Evolutionary conservation across 2,888 invertebrate species (phyloP), one percentile per base, ranked within the genome.

Genomic region (Sinodicranocentrus sp.): DNA sequence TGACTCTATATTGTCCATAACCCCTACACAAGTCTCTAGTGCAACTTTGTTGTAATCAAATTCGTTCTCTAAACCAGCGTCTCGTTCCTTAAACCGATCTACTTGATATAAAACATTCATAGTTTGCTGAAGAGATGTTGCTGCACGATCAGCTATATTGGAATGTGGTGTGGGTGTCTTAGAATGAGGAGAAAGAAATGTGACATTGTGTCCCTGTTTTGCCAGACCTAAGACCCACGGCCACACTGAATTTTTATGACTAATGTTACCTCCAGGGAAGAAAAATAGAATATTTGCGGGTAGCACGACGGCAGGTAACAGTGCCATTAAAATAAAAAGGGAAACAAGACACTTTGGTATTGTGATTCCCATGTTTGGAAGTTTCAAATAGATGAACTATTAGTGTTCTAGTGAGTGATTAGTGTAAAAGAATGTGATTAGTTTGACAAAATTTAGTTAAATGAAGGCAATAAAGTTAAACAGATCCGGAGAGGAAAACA

Each of bases 221-320:
- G 86, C 86, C 13, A 88, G 33, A 19, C 79, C 84, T 33, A 72
- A 43, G 19, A 86, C 88, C 72, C 85, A 85, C 15, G 88, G 87
- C 86, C 86, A 87, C 2, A 83, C 85, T 33, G 80, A 54, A 21
- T 25, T 85, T 75, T 86, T 84, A 28, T 84, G 84, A 10, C 77
- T 77, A 21, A 85, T 83, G 39, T 86, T 86, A n/a, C 88, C 88
- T 59, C 88, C 88, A 25, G 86, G 78, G 59, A 86, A 88, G 78
- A 87, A 88, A 59, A 87, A 88, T 2, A 88, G 75, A 39, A 88
- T 88, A 23, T 86, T 87, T 23, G 85, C 85, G 54, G 85, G 33
- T 54, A 78, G 23, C 23, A 54, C 59, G n/a, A 57, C 17, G 5
- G 3, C 2, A n/a, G 61, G 61, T n/a, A 61, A 10, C 2, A 28